These are phyloP conservation scores for Heliothis subflexa DNA, from an alignment of 1,140 invertebrate species.

Conservation along the genomic window DNA sequence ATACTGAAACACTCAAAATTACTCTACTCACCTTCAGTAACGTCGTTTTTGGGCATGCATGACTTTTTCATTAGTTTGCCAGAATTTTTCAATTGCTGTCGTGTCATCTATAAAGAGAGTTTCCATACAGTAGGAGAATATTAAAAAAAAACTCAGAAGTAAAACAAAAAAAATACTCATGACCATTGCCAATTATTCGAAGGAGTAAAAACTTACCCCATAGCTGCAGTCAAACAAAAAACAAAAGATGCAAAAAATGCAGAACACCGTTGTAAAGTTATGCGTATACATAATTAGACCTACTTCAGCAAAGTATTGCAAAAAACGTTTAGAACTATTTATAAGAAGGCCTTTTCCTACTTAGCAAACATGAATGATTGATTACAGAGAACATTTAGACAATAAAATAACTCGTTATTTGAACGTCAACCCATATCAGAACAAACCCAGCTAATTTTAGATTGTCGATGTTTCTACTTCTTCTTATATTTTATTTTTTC, in stretches of 20 bases:
- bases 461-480: neutral
- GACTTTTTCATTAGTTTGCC: slow-evolving; percentile 79
- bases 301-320: slow-evolving; percentile 25
- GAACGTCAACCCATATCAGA: slow-evolving; percentile 1
- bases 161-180: neutral
- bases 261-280: slow-evolving; percentile 1
- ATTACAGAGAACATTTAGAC: slow-evolving; percentile 45
- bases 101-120: slow-evolving; percentile 68
- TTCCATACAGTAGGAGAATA: neutral
- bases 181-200: neutral
- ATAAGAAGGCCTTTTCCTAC: slow-evolving; percentile 44
- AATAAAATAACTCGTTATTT: slow-evolving; percentile 46
- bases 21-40: slow-evolving; percentile 73
- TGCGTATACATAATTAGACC: slow-evolving; percentile 28
- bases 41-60: slow-evolving; percentile 80
- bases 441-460: neutral
- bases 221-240: slow-evolving; percentile 30
- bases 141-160: neutral
- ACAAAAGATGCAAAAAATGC: slow-evolving; percentile 3
- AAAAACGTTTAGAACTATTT: slow-evolving; percentile 44
- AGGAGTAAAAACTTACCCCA: slow-evolving; percentile 28
- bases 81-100: slow-evolving; percentile 79
- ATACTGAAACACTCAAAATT: neutral
- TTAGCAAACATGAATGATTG: slow-evolving; percentile 46
- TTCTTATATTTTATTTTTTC: neutral